phyloP scores from a whole-genome alignment of 2,113 vertebrate species.

The Harpagus bidentatus region DNA sequence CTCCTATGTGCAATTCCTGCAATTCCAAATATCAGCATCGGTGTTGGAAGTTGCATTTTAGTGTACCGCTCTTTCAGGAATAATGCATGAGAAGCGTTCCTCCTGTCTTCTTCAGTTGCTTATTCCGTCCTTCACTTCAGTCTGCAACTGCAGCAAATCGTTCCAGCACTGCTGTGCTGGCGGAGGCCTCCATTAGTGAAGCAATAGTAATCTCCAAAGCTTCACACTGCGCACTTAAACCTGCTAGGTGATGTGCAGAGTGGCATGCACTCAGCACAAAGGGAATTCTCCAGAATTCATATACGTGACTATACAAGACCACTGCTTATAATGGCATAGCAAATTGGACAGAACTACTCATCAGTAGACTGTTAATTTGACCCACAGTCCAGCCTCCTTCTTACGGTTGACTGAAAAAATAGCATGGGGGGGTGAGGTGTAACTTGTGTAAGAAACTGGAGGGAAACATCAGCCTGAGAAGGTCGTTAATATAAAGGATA shows the following conservation, averaged over 20 bases:
- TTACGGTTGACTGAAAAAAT: not conserved
- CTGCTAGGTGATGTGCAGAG: not conserved
- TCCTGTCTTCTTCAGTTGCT: not conserved
- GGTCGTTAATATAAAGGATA: not conserved
- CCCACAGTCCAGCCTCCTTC: not conserved
- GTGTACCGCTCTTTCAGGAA: not conserved
- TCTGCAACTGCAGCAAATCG: no score
- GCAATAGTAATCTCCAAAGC: not conserved
- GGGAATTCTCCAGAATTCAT: not conserved
- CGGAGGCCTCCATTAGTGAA: not conserved
- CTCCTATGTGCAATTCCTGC: not conserved
- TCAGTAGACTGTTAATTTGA: not conserved
- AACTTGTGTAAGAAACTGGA: not conserved
- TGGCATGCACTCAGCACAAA: no score
- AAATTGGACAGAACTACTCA: not conserved
- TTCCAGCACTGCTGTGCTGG: not conserved
- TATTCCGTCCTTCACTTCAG: not conserved
- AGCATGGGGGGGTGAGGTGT: not conserved
- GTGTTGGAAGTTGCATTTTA: not conserved
- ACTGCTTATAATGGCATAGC: not conserved
- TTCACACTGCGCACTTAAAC: not conserved
- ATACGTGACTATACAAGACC: fast-evolving
- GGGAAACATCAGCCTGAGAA: not conserved
- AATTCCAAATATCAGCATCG: not conserved
- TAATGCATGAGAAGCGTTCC: not conserved